These are phyloP conservation scores for Eremobia ochroleuca DNA, from an alignment of 2,888 invertebrate genomes.

Conservation along the genomic window DNA sequence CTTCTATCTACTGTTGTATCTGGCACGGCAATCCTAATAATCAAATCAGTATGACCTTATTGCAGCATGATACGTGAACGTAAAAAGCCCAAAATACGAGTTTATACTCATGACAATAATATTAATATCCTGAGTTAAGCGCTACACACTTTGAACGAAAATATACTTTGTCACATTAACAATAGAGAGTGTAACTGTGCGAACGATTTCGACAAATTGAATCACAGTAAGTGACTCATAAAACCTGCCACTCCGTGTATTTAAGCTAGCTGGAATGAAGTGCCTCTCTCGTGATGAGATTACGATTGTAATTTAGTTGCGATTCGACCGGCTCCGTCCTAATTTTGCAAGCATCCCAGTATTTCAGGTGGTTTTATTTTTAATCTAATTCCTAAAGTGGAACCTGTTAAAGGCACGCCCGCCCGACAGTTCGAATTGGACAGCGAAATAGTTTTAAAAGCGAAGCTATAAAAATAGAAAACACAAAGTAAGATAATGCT, in stretches of 20 bases:
- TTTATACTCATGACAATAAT: slow-evolving; percentile 63
- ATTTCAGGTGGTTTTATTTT: slow-evolving; percentile 61
- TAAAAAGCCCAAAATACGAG: slow-evolving; percentile 64
- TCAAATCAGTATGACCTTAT: slow-evolving; percentile 62
- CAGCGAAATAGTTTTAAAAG: slow-evolving; percentile 63
- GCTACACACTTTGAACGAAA: slow-evolving; percentile 46
- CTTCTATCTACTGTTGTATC: slow-evolving; percentile 19
- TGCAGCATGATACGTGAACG: slow-evolving; percentile 57
- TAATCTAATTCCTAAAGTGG: slow-evolving; percentile 52
- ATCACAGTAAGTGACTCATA: slow-evolving; percentile 67
- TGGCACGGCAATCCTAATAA: slow-evolving; percentile 48
- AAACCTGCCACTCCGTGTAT: slow-evolving; percentile 61
- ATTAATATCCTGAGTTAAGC: slow-evolving; percentile 64
- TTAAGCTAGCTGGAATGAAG: slow-evolving; percentile 58
- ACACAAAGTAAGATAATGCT: slow-evolving; percentile 43
- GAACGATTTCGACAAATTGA: slow-evolving; percentile 56
- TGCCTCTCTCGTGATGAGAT: slow-evolving; percentile 63
- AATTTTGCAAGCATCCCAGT: slow-evolving; percentile 50
- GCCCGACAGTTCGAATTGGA: slow-evolving; percentile 59
- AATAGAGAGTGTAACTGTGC: slow-evolving; percentile 55
- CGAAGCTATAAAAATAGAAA: slow-evolving; percentile 50
- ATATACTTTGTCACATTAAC: slow-evolving; percentile 54
- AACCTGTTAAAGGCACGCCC: slow-evolving; percentile 46
- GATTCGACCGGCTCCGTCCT: slow-evolving; percentile 50
- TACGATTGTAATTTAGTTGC: slow-evolving; percentile 57